Evolutionary conservation across 2,888 invertebrate genomes (phyloP), one percentile per base, ranked within the genome.

Genomic region (Drosophila lacicola): DNA sequence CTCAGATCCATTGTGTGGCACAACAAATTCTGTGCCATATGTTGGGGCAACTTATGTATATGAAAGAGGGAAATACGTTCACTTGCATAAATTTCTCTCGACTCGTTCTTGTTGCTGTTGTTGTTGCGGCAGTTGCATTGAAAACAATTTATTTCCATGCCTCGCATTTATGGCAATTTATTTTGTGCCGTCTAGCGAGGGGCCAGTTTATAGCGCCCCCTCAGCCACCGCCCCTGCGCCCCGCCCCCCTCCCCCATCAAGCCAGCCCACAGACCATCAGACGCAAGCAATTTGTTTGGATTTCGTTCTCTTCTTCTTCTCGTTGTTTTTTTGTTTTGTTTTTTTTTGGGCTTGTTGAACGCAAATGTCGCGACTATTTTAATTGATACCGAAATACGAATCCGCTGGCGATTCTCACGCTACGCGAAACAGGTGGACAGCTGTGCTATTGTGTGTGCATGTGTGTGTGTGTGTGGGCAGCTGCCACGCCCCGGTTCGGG

Each of bases 81-180:
- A 65, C 82, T 82, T 81, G 82, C 82, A 84, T 84, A 82, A 74
- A 77, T 82, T 69, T 85, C 76, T 66, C 76, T 62, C 50, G 21
- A 46, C 61, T 41, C 57, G 37, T 57, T 78, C 54, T 37, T 60
- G 36, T n/a, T 50, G 57, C 45, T 56, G 45, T 34, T 60, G 61
- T 49, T 44, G 46, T 37, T 58, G 65, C 8, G 58, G 74, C 71
- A 74, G 79, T 81, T 89, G 85, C 89, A 85, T 84, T 89, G 89
- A 87, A 80, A 78, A 73, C 88, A 86, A 88, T 89, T 88, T 85
- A 86, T 83, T 80, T 83, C 82, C 88, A 77, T 82, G 73, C 82
- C 74, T 68, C 75, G 73, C 56, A 78, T 85, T 82, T 80, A 75
- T 77, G 73, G 74, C 80, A 86, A 88, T 88, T 88, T 90, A 80